Evolutionary conservation across 2,888 invertebrate species (phyloP), one percentile per base, ranked within the genome.

Genomic region (Rhagonycha fulva): DNA sequence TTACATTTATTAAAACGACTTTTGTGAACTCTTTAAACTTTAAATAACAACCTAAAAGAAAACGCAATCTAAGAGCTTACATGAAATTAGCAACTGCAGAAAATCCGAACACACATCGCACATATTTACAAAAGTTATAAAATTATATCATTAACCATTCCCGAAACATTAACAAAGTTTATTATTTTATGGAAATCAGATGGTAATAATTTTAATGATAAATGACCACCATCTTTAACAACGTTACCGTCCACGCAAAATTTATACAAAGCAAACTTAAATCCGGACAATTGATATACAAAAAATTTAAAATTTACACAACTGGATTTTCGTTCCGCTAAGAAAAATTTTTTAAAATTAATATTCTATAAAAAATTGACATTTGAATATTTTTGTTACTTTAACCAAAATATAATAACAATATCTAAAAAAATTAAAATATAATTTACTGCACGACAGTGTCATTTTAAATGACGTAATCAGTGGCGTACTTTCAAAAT

Each of bases 31-130:
- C 66, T 74, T 74, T 73, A 71, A 76, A 74, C 62, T 76, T 71
- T 74, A 76, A 76, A 76, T 68, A 30, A 30, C 75, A 67, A 70
- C 14, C 26, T 66, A 11, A 72, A 11, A 66, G 14, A 14, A 68
- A 68, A 14, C 70, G n/a, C 12, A 71, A 61, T 24, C 70, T 19
- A 47, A 26, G n/a, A 82, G 87, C 94, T 93, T 92, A 95, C 94
- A 94, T 85, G 93, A 92, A 87, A 95, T 92, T 88, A 97, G 93
- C 89, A 97, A 93, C 90, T 95, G 95, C 89, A 96, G 93, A 91
- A 97, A 95, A 90, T 97, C 96, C 88, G 95, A 94, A 91, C 97
- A 97, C 90, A 95, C 94, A 93, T 97, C 97, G 93, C 97, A 97
- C 96, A 95, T 95, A 87, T 87, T 90, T 86, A 76, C 75, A 71